phyloP scores from a whole-genome alignment of 2,113 vertebrate species.

The Nerophis lumbriciformis region DNA sequence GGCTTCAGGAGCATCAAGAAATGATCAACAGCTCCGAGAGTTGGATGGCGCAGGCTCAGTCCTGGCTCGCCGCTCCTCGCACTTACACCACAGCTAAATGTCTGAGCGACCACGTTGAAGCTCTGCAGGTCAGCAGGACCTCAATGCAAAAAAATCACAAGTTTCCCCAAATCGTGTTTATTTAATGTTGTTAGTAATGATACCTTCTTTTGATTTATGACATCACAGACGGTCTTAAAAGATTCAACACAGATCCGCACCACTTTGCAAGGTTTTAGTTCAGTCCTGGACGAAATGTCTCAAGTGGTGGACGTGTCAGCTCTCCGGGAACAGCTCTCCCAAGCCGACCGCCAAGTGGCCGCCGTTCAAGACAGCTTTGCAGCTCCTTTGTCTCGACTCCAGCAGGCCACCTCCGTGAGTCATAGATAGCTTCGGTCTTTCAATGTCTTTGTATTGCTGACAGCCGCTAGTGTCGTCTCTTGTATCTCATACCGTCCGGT shows the following conservation, averaged over 20 bases:
- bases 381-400: slow-evolving; percentile 76
- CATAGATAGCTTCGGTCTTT: rapidly evolving
- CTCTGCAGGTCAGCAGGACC: slow-evolving; percentile 73
- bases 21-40: slow-evolving; percentile 74
- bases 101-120: slow-evolving; percentile 69
- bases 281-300: slow-evolving; percentile 78
- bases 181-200: background rate
- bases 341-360: slow-evolving; percentile 70
- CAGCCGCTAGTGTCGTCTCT: background rate
- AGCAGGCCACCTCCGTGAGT: slow-evolving; percentile 82
- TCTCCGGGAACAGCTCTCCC: slow-evolving; percentile 65
- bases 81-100: slow-evolving; percentile 75
- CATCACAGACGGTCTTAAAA: slow-evolving; percentile 80
- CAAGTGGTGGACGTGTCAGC: slow-evolving; percentile 74
- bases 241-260: slow-evolving; percentile 84
- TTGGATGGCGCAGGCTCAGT: slow-evolving; percentile 80
- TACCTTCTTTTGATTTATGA: background rate
- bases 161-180: background rate
- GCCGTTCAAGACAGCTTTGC: slow-evolving; percentile 75
- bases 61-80: slow-evolving; percentile 74
- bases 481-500: too few species aligned
- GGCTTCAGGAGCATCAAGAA: slow-evolving; percentile 83
- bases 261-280: slow-evolving; percentile 70
- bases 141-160: background rate
- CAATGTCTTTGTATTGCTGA: background rate